Percentiles rank a stretch among this genome's conserved stretches.
These are phyloP conservation scores for Percopsis omiscomaycus DNA, from an alignment of 2,797 vertebrate genomes.

Conservation along the genomic window DNA sequence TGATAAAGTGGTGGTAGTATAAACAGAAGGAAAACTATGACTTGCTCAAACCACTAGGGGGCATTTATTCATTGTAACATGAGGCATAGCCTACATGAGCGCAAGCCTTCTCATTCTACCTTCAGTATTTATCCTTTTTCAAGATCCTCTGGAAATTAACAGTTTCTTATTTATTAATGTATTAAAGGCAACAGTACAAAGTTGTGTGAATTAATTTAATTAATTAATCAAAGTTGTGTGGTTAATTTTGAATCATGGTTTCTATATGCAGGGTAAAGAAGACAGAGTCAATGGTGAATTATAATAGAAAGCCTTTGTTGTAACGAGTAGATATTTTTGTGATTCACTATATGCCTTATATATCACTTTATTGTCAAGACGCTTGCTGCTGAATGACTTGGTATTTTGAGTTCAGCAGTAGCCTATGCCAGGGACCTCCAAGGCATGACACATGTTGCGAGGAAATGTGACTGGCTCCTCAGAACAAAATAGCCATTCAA, in stretches of 20 bases:
- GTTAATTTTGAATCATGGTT: not conserved
- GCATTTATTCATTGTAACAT: constrained; percentile 61
- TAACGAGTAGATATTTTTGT: constrained; percentile 6
- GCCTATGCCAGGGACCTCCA: constrained; percentile 35
- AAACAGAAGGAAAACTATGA: constrained; percentile 1
- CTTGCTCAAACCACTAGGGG: constrained; percentile 57
- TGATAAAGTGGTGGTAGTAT: constrained; percentile 1
- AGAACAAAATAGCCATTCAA: constrained; percentile 43
- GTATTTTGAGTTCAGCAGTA: constrained; percentile 29
- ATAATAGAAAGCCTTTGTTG: not conserved
- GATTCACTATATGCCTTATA: not conserved
- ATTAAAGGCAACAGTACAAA: not conserved
- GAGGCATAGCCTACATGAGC: constrained; percentile 40
- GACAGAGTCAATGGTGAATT: not conserved
- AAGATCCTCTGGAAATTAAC: no score
- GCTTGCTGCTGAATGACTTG: constrained; percentile 23
- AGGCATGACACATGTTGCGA: constrained; percentile 45
- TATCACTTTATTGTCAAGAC: constrained; percentile 12
- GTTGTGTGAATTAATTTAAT: not conserved
- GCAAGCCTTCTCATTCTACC: constrained; percentile 44
- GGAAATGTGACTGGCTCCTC: constrained; percentile 49
- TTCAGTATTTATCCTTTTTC: not conserved
- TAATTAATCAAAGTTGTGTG: not conserved
- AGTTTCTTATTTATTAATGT: not conserved
- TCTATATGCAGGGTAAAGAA: not conserved